Conservation (phyloP, 2,113 vertebrate species). For the Sarotherodon lohbergeri region DNA sequence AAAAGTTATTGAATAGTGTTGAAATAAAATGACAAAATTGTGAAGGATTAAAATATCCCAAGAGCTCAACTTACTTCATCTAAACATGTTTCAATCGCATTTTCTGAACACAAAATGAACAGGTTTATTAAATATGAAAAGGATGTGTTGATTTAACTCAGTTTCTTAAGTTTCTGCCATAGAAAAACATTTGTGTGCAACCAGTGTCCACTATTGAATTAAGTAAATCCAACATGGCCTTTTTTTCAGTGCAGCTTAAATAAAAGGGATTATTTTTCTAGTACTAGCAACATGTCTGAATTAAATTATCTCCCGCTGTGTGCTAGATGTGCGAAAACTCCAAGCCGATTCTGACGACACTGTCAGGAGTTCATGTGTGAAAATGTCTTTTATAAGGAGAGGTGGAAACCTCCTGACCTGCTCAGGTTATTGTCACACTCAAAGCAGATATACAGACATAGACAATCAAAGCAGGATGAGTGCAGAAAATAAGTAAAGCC, state of each 20-base stretch:
- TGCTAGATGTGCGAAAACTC: not conserved
- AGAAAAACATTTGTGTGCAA: no score
- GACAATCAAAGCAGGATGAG: not conserved
- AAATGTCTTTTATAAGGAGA: not conserved
- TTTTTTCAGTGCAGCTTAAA: not conserved
- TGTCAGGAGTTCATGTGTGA: not conserved
- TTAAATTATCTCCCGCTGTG: not conserved
- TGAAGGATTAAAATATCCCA: no score
- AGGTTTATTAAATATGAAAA: no score
- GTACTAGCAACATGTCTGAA: not conserved
- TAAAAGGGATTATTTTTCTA: not conserved
- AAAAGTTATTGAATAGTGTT: no score
- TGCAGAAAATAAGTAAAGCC: not conserved
- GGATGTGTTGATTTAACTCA: no score
- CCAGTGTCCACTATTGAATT: no score
- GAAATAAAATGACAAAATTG: no score
- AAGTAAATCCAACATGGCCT: no score
- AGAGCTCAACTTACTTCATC: no score
- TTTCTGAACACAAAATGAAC: no score
- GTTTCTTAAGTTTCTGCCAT: no score
- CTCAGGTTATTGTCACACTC: not conserved
- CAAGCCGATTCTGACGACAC: not conserved
- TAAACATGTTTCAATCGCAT: no score
- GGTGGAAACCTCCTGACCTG: not conserved
- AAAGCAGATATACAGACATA: not conserved